Percentiles rank a stretch among this genome's conserved stretches.
Conservation (phyloP, 2,113 vertebrate species). For the Collichthys lucidus region DNA sequence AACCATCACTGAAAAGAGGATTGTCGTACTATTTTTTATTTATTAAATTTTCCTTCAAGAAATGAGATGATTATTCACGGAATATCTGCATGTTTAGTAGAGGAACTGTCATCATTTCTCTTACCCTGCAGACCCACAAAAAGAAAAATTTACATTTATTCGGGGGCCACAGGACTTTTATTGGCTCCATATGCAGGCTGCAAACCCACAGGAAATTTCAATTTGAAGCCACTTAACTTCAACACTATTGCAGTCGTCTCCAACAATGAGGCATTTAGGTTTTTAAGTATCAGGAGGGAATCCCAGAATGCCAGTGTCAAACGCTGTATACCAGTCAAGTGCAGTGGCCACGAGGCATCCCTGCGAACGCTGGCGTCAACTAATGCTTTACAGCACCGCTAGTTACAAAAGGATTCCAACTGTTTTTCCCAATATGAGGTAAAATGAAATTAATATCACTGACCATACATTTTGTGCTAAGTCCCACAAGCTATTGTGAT, state of each 20-base stretch:
- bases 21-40: constrained; percentile 40
- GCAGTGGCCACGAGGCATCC: constrained; percentile 80
- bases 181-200: constrained; percentile 62
- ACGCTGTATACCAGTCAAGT: constrained; percentile 73
- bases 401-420: constrained; percentile 73
- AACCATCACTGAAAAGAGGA: constrained; percentile 67
- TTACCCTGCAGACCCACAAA: constrained; percentile 73
- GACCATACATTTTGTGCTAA: constrained; percentile 71
- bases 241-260: constrained; percentile 64
- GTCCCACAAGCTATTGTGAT: constrained; percentile 71
- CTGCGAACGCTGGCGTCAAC: constrained; percentile 43
- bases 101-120: constrained; percentile 63
- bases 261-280: constrained; percentile 66
- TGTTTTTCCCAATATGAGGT: constrained; percentile 77
- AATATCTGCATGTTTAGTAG: constrained; percentile 66
- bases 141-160: constrained; percentile 70
- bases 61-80: constrained; percentile 81
- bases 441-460: constrained; percentile 80
- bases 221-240: constrained; percentile 77
- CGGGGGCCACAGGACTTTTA: constrained; percentile 69
- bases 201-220: constrained; percentile 78
- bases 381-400: constrained; percentile 71
- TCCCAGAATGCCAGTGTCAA: constrained; percentile 80
- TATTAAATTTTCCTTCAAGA: constrained; percentile 56
- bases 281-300: constrained; percentile 65